Base-by-base conservation (phyloP, 2,113 vertebrate species). In the Micronycteris hirsuta region DNA sequence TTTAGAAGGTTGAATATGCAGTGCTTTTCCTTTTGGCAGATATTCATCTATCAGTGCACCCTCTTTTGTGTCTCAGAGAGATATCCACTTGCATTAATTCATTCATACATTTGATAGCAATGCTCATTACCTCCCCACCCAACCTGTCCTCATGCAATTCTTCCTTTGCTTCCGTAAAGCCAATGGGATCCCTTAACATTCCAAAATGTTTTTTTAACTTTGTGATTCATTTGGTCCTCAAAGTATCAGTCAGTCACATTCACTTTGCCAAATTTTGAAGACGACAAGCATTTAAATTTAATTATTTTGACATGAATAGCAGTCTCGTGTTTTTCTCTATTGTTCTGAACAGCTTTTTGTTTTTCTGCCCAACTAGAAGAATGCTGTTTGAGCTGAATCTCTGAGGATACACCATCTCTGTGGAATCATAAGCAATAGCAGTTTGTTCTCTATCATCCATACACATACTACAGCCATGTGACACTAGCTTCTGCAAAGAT, bases 21-120 rank as follows among this genome's bases (percentile, higher is more conserved):
- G 17, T 8, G 6, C 10, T 94, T 92, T 90, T 78, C 2, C 7
- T 77, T 83, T 94, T 54, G 1, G 2, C 28, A 96, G 96, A 5
- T 41, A 93, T 45, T 81, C 58, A 65, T 88, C 96, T 65, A 68
- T 84, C 80, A 94, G 20, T 86, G n/a, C 86, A 52, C 80, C 61
- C 89, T 17, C 1, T 41, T 96, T n/a, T 10, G 2, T 92, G 47
- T 70, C 10, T 83, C 12, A 89, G 11, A 85, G 77, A 31, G 54
- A 93, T 81, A 36, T 86, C 45, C 73, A 16, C 77, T 81, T 76
- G 3, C 28, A 70, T 67, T 68, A 86, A 90, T 91, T 96, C 54
- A 95, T 20, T 92, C 58, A 65, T n/a, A 47, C 19, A 85, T 45
- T 13, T 17, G 2, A 78, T 17, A 81, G 10, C 20, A 65, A 70